These are phyloP conservation scores for Lapara coniferarum DNA, from an alignment of 2,888 invertebrate species.

Conservation along the genomic window DNA sequence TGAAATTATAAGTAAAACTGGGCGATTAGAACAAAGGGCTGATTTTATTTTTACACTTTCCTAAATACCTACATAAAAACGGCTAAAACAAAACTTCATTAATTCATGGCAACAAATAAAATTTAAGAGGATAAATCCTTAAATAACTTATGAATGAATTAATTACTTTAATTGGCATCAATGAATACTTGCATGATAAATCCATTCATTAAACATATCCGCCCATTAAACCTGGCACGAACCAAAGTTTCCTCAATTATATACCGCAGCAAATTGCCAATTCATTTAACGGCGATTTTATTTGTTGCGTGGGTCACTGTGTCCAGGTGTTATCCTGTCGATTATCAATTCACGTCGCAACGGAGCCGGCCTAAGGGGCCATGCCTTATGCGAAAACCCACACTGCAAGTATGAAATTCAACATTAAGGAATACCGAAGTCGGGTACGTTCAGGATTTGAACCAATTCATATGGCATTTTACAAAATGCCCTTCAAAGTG, in stretches of 20 bases:
- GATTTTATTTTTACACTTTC: too few relatives aligned
- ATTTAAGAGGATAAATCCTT: neutral
- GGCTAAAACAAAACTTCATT: neutral
- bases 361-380: conserved; percentile 40
- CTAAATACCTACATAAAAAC: too few relatives aligned
- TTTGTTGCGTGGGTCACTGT: conserved; percentile 43
- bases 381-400: conserved; percentile 29
- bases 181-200: conserved; percentile 5
- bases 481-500: too few relatives aligned
- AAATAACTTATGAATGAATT: conserved; percentile 1
- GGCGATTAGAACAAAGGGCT: too few relatives aligned
- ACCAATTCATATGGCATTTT: neutral
- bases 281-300: conserved; percentile 26
- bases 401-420: conserved; percentile 37
- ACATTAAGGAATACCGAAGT: conserved; percentile 2
- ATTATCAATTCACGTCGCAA: conserved; percentile 62
- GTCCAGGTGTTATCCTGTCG: conserved; percentile 72
- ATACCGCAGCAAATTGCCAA: conserved; percentile 5
- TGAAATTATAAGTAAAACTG: too few relatives aligned
- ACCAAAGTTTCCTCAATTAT: conserved; percentile 24
- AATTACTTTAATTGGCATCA: neutral
- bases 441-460: neutral
- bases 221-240: conserved; percentile 1
- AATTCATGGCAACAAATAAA: neutral
- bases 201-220: conserved; percentile 4